A percentile compares a stretch with the other conserved stretches of the same genome.
phyloP scores from a whole-genome alignment of 2,888 invertebrate genomes.

The Zele albiditarsus region DNA sequence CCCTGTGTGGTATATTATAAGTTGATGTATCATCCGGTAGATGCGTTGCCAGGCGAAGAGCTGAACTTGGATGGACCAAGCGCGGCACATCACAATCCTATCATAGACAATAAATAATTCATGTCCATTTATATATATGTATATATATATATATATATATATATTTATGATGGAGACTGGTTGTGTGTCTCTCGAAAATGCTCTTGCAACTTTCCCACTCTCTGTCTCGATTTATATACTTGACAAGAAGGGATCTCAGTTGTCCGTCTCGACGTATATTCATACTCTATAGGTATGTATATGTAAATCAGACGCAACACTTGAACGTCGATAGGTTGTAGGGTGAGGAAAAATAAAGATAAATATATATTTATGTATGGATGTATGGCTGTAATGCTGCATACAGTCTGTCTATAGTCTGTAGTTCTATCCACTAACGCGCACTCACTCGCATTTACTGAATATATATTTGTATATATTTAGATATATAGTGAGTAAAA shows the following conservation, averaged over 20 bases:
- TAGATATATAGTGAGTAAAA: not conserved
- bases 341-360: not conserved
- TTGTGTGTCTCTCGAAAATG: slow-evolving; percentile 46
- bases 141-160: slow-evolving; percentile 45
- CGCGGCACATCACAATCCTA: slow-evolving; percentile 63
- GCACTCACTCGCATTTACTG: not conserved
- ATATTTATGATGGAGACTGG: not conserved
- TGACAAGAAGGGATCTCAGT: not conserved
- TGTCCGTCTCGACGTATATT: not conserved
- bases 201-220: too few relatives aligned
- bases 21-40: slow-evolving; percentile 61
- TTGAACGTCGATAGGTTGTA: slow-evolving; percentile 3
- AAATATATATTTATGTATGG: not conserved
- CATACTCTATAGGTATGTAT: slow-evolving; percentile 35
- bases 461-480: not conserved
- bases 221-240: slow-evolving; percentile 12
- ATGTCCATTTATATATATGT: slow-evolving; percentile 55
- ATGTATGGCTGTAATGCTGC: not conserved
- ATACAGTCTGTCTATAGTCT: not conserved
- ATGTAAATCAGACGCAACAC: slow-evolving; percentile 38
- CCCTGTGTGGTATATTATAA: slow-evolving; percentile 22
- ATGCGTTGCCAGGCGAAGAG: slow-evolving; percentile 49
- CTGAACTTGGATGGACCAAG: slow-evolving; percentile 52
- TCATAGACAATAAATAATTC: slow-evolving; percentile 68
- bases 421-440: not conserved